Base-by-base conservation (phyloP, 2,113 vertebrate genomes). In the Nothobranchius kuhntae region DNA sequence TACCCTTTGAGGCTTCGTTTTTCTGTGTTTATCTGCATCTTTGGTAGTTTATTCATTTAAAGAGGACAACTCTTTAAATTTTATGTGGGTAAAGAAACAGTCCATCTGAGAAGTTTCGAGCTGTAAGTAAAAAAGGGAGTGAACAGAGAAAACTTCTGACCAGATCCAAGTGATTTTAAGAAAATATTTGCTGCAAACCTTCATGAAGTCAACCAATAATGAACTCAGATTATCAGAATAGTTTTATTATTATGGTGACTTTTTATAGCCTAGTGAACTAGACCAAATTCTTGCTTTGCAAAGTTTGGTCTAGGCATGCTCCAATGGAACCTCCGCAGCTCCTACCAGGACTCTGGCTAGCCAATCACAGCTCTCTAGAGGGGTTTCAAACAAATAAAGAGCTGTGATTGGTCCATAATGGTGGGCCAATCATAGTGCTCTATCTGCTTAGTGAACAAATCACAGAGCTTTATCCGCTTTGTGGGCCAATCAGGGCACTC, bases 1-100 rank as follows among this genome's bases (percentile, higher is more conserved):
- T 44, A 36, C 52, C 13, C 15, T 40, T 12, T 42, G 13, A 9
- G 30, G 30, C 30, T 30, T 30, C 30, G 30, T 30, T 30, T 30
- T 30, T 30, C 11, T 65, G 40, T 17, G 65, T 70, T 82, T 61
- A 67, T 75, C 54, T 61, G 51, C 1, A 3, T 42, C 13, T 57
- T 71, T 66, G 38, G 36, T 56, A 71, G 66, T 54, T 68, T 61
- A 40, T 76, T 76, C 35, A 55, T 65, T 26, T 44, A 40, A 24
- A 24, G 53, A 46, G 53, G 53, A 30, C 5, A 9, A 46, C 63
- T 0, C 1, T 40, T 13, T 51, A 36, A 46, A 68, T 44, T 47
- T 45, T 2, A 21, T 42, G 48, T 26, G 12, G 1, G n/a, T 53
- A 15, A 24, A 11, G 17, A 13, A 65, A 47, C 38, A n/a, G 42